Evolutionary conservation across 2,888 invertebrate genomes (phyloP), one percentile per base, ranked within the genome.

Genomic region (Ophion slaviceki): DNA sequence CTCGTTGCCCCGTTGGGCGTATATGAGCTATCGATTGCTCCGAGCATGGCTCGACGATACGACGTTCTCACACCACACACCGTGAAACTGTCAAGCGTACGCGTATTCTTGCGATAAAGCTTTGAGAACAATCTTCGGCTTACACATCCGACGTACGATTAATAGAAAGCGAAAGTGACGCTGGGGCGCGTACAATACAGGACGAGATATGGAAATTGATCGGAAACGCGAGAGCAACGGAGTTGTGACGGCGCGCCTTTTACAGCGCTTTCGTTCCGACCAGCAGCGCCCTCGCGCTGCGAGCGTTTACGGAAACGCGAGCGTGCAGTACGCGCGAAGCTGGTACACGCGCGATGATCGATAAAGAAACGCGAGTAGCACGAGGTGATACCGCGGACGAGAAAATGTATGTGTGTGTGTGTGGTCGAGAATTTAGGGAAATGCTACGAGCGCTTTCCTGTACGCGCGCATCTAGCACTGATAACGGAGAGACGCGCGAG

Each of bases 311-410:
- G 84, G 84, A 89, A 92, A 92, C 93, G 72, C 24, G 40, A 40
- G 40, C 40, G 40, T 40, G 40, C 40, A 40, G 7, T n/a, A 17
- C 32, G 47, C 61, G n/a, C 14, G 36, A 90, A 90, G 88, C 87
- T 20, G 14, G 61, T 89, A 77, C 86, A 90, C 88, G 87, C 87
- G 82, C 87, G 84, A 86, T 91, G 70, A 92, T 91, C 92, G 93
- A 93, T 93, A 93, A 93, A 90, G 92, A 92, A 91, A 90, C 90
- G 83, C 82, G 86, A 87, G 82, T 85, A 85, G 85, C 67, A 82
- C 40, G 36, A 20, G 88, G 87, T 87, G 75, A 80, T n/a, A 67
- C 83, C 82, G 83, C 47, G 70, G 14, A 53, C 82, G 84, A 75
- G 87, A 84, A 83, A 82, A 61, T 24, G 11, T 20, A 7, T 17